These are phyloP conservation scores for Drosophila diplacantha DNA, from an alignment of 2,888 invertebrate species.

Conservation along the genomic window DNA sequence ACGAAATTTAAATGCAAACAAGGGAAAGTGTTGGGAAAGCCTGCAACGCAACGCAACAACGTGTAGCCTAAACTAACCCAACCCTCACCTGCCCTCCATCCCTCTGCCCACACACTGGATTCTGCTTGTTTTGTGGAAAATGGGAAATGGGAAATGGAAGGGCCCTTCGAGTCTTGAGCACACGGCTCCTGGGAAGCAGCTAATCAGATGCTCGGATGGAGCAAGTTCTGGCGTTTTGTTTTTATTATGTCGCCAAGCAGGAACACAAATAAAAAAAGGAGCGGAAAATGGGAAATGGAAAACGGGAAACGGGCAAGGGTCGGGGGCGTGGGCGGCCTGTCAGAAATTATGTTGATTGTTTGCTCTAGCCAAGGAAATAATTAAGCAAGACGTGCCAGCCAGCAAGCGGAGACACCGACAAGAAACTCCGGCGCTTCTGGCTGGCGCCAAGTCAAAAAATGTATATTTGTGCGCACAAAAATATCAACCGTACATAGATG, in stretches of 20 bases:
- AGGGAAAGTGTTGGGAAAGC: slow-evolving; percentile 31
- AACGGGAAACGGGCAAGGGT: not conserved
- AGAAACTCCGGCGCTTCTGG: slow-evolving; percentile 32
- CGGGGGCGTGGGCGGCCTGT: slow-evolving; percentile 46
- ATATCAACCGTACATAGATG: slow-evolving; percentile 7
- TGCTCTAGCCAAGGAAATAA: slow-evolving; percentile 65
- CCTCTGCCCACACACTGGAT: not conserved
- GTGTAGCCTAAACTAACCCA: slow-evolving; percentile 3
- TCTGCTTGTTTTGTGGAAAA: slow-evolving; percentile 6
- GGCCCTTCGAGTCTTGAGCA: slow-evolving; percentile 2
- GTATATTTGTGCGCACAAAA: slow-evolving; percentile 19
- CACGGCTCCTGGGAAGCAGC: slow-evolving; percentile 16
- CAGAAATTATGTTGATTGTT: slow-evolving; percentile 67
- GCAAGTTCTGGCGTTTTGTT: slow-evolving; percentile 54
- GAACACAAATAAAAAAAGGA: slow-evolving; percentile 9
- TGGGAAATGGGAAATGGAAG: slow-evolving; percentile 6
- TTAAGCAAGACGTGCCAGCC: slow-evolving; percentile 57
- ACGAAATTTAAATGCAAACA: slow-evolving; percentile 58
- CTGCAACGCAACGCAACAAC: slow-evolving; percentile 3
- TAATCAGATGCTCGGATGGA: slow-evolving; percentile 26
- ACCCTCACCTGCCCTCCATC: slow-evolving; percentile 16
- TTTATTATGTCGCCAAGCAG: slow-evolving; percentile 49
- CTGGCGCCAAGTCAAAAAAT: slow-evolving; percentile 59
- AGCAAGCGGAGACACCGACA: slow-evolving; percentile 39
- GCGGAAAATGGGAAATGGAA: slow-evolving; percentile 19